These are phyloP conservation scores for Agonopterix heracliana DNA, from an alignment of 2,888 invertebrate genomes.

Conservation along the genomic window DNA sequence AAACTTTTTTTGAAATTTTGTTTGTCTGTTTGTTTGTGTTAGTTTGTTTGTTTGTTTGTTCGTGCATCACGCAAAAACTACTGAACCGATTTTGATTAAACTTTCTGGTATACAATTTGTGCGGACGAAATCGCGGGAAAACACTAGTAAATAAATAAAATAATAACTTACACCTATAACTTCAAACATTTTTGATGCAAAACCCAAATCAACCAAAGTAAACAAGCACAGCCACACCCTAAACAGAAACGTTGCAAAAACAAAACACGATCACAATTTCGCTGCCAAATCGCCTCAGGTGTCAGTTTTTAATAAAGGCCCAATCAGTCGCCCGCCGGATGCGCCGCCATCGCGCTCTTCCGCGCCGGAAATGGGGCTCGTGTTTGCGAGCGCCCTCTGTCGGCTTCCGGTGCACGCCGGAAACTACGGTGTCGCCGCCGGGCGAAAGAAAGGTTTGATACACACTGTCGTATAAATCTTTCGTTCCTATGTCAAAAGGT, in stretches of 20 bases:
- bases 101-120: no score
- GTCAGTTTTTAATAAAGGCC: slow-evolving; percentile 73
- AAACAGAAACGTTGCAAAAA: background rate
- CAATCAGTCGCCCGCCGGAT: slow-evolving; percentile 69
- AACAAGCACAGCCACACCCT: background rate
- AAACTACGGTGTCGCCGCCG: slow-evolving; percentile 48
- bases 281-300: slow-evolving; percentile 53
- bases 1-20: no score
- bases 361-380: slow-evolving; percentile 69
- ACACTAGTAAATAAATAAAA: no score
- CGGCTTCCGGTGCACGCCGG: slow-evolving; percentile 37
- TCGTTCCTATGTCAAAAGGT: background rate
- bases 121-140: no score
- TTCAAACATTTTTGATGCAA: no score
- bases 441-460: slow-evolving; percentile 4
- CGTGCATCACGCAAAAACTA: no score
- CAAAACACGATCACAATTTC: background rate
- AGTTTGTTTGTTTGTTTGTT: no score
- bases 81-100: no score
- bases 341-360: slow-evolving; percentile 56
- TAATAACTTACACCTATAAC: no score
- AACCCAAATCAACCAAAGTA: background rate
- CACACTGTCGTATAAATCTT: slow-evolving; percentile 4
- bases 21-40: no score
- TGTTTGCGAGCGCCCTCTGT: slow-evolving; percentile 61